Evolutionary conservation across 2,113 vertebrate genomes (phyloP).

Genomic region (Vicugna pacos): DNA sequence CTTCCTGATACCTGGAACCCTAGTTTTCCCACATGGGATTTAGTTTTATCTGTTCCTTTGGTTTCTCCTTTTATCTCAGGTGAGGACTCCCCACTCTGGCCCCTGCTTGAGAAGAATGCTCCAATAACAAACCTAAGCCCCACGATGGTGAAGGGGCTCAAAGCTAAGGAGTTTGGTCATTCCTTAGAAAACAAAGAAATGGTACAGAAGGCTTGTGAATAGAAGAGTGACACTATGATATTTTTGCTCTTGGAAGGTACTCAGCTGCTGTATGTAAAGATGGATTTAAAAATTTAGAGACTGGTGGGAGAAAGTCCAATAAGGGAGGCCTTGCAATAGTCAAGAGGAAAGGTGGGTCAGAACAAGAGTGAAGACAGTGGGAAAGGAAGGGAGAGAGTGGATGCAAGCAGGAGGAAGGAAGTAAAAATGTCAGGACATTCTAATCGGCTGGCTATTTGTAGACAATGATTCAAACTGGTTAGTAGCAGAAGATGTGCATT

Average conservation of each 20-base stretch:
- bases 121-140: neutral
- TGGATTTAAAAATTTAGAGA: slow-evolving; percentile 50
- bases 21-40: neutral
- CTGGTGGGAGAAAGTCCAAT: neutral
- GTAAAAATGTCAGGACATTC: neutral
- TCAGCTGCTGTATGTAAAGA: neutral
- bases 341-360: slow-evolving; percentile 26
- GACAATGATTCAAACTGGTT: slow-evolving; percentile 26
- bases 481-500: neutral
- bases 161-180: neutral
- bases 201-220: neutral
- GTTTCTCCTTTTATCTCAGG: slow-evolving; percentile 20
- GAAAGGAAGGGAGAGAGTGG: neutral
- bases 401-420: neutral
- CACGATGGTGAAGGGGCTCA: neutral
- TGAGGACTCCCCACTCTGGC: neutral
- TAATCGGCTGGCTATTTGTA: neutral
- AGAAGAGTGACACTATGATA: neutral
- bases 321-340: neutral
- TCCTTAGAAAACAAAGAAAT: neutral
- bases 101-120: neutral
- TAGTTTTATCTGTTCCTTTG: slow-evolving; percentile 41
- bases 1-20: neutral
- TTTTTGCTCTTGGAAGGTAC: neutral
- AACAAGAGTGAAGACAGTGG: neutral